These are phyloP conservation scores for Leptonema lineaticorne DNA, from an alignment of 1,140 invertebrate species.

Conservation along the genomic window DNA sequence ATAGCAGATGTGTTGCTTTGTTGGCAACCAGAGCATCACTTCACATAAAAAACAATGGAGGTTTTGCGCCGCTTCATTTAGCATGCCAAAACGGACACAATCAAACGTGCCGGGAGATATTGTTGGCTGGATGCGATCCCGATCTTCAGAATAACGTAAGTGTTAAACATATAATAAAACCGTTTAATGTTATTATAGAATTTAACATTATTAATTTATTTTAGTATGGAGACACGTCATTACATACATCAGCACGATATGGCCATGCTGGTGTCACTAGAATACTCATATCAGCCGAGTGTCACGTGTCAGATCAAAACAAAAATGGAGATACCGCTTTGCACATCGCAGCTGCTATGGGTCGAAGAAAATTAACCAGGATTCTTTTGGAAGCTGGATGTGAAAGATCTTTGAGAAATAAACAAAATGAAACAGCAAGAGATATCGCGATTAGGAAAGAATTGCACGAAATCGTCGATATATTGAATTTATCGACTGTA, in stretches of 20 bases:
- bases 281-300: constrained; percentile 88
- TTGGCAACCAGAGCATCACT: constrained; percentile 71
- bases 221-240: constrained; percentile 92
- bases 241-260: constrained; percentile 92
- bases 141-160: constrained; percentile 90
- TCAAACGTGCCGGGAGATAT: constrained; percentile 85
- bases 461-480: constrained; percentile 76
- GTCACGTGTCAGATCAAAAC: constrained; percentile 86
- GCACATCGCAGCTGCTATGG: constrained; percentile 93
- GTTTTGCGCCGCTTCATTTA: constrained; percentile 91
- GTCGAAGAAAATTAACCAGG: constrained; percentile 85
- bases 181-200: constrained; percentile 11
- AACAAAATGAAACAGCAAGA: constrained; percentile 87
- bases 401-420: constrained; percentile 77
- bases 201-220: constrained; percentile 44
- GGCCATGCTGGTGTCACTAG: constrained; percentile 94
- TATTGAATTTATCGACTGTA: constrained; percentile 65
- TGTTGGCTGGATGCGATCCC: constrained; percentile 83
- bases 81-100: constrained; percentile 96
- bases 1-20: constrained; percentile 78
- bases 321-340: constrained; percentile 94
- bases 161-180: constrained; percentile 36
- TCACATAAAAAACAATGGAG: constrained; percentile 78
- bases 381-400: constrained; percentile 87
- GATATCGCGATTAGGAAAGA: constrained; percentile 89